These are phyloP conservation scores for Charanyca ferruginea DNA, from an alignment of 2,888 invertebrate genomes.

Conservation along the genomic window DNA sequence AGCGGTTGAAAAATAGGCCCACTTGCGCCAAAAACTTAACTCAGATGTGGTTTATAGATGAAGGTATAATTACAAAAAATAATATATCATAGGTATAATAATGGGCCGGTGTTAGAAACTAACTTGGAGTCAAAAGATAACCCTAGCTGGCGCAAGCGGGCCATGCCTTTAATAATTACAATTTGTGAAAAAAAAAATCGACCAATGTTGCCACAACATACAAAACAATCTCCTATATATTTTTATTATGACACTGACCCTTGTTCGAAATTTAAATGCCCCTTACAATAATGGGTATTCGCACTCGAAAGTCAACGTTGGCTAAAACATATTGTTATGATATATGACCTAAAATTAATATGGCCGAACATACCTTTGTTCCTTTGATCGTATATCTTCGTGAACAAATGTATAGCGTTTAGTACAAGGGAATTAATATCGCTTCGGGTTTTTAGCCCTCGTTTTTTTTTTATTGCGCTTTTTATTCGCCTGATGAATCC, in stretches of 20 bases:
- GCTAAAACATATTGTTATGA: conserved; percentile 67
- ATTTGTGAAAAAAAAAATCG: conserved; percentile 5
- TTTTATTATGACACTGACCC: conserved; percentile 30
- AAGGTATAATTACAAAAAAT: no score
- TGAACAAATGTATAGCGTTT: conserved; percentile 64
- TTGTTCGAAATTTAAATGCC: conserved; percentile 54
- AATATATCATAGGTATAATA: no score
- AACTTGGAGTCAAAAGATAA: no score
- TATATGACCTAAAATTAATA: conserved; percentile 67
- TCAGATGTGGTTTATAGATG: no score
- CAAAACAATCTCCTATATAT: conserved; percentile 16
- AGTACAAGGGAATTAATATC: conserved; percentile 59
- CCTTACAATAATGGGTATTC: conserved; percentile 52
- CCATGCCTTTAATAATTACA: not conserved
- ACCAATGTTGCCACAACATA: conserved; percentile 18
- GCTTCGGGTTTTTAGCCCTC: conserved; percentile 26
- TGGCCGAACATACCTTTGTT: conserved; percentile 65
- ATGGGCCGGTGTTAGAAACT: no score
- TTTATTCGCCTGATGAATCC: conserved; percentile 27
- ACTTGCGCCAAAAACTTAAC: no score
- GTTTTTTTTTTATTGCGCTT: conserved; percentile 39
- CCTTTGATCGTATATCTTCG: conserved; percentile 62
- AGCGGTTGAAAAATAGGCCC: no score
- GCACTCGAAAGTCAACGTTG: conserved; percentile 56
- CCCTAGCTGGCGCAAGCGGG: no score